Conservation (phyloP, 2,113 vertebrate species). For the Columbina picui region DNA sequence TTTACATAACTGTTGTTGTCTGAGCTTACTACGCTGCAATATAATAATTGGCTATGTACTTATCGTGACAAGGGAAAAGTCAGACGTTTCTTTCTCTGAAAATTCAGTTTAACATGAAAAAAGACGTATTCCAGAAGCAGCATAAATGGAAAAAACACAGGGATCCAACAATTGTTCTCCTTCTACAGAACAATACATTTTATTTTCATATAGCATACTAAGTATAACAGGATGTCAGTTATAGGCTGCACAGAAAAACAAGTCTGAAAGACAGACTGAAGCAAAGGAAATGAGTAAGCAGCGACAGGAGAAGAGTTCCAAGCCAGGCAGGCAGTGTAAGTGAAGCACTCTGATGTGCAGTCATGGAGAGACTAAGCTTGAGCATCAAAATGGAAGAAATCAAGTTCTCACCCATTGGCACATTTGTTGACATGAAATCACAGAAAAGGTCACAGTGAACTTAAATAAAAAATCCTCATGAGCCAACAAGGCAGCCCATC, state of each 20-base stretch:
- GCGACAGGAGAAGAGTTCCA: conserved; percentile 27
- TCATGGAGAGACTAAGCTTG: neutral
- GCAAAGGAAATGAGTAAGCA: conserved; percentile 66
- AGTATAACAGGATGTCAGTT: conserved; percentile 66
- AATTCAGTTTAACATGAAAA: neutral
- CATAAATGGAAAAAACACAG: conserved; percentile 6
- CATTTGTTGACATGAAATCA: neutral
- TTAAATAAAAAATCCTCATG: neutral
- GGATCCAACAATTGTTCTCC: conserved; percentile 2
- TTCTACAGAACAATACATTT: conserved; percentile 41
- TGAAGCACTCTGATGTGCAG: neutral
- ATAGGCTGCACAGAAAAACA: conserved; percentile 60
- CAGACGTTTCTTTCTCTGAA: neutral
- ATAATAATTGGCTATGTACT: neutral
- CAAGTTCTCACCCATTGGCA: neutral
- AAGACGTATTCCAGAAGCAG: neutral
- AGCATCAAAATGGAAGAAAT: neutral
- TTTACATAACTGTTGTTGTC: neutral
- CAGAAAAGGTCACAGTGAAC: neutral
- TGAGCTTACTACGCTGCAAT: neutral
- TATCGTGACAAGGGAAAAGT: neutral
- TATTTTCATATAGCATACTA: conserved; percentile 35
- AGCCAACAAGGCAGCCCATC: neutral
- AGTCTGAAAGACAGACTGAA: conserved; percentile 35
- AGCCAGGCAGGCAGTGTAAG: neutral